Percentiles rank a stretch among this genome's conserved stretches.
Conservation (phyloP, 30 jellyfish, hydroid and myxozoan species). For the Rhopilema esculentum region DNA sequence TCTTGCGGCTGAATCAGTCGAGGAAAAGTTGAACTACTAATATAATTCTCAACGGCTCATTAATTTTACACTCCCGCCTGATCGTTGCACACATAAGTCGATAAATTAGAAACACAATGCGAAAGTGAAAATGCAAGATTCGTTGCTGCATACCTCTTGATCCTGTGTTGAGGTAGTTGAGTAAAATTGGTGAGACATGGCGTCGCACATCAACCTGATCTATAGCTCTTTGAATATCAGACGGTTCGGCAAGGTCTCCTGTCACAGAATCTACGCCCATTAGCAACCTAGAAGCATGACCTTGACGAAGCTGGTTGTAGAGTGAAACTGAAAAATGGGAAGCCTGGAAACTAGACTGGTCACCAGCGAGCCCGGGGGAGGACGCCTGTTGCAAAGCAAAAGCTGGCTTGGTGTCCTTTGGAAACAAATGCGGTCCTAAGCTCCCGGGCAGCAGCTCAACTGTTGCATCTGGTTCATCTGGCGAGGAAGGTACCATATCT, state of each 20-base stretch:
- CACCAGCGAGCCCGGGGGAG: conserved; percentile 14
- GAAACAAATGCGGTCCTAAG: conserved; percentile 62
- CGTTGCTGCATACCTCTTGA: conserved; percentile 61
- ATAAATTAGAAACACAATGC: no score
- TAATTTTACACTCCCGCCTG: no score
- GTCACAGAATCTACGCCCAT: conserved; percentile 56
- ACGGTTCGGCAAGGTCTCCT: conserved; percentile 66
- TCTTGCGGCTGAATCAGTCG: no score
- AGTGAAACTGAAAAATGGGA: conserved; percentile 46
- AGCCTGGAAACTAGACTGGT: conserved; percentile 25
- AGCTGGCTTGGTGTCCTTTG: conserved; percentile 29
- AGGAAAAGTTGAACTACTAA: no score
- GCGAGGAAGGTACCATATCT: conserved; percentile 64
- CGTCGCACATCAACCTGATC: conserved; percentile 56
- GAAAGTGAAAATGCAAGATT: no score
- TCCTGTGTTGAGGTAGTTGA: conserved; percentile 54
- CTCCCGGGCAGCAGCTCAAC: conserved; percentile 62
- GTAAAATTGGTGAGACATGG: conserved; percentile 77
- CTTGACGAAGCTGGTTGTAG: conserved; percentile 59
- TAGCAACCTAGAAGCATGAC: conserved; percentile 50
- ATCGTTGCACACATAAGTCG: no score
- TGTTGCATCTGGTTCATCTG: conserved; percentile 39
- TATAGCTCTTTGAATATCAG: conserved; percentile 70
- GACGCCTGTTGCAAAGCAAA: neutral
- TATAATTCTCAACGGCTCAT: no score